phyloP scores from a whole-genome alignment of 2,113 vertebrate species.

The Hydrochoerus hydrochaeris region DNA sequence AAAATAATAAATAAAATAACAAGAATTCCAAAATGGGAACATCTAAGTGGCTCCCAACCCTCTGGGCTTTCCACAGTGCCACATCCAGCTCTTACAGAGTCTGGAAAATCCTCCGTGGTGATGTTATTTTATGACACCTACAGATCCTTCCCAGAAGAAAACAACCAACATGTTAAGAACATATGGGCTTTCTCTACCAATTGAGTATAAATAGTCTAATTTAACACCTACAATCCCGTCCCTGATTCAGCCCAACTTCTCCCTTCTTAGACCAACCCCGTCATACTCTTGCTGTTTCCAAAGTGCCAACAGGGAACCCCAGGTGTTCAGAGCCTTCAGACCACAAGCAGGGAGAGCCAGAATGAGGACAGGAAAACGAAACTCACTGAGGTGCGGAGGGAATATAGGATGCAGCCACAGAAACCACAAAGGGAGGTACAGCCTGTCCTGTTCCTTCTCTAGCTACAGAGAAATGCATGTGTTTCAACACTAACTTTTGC shows the following conservation, averaged over 20 bases:
- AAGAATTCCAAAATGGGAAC: background rate
- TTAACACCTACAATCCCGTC: background rate
- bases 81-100: background rate
- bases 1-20: background rate
- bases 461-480: conserved; percentile 8
- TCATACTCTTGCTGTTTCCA: background rate
- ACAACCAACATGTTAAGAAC: background rate
- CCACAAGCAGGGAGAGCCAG: background rate
- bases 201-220: background rate
- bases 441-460: background rate
- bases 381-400: background rate
- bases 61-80: background rate
- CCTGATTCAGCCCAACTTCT: background rate
- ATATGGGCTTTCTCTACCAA: conserved; percentile 1
- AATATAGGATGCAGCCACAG: background rate
- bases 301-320: background rate
- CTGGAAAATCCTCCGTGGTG: background rate
- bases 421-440: background rate
- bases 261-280: background rate
- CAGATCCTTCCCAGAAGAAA: background rate
- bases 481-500: background rate
- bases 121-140: conserved; percentile 7
- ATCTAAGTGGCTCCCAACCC: background rate
- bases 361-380: background rate
- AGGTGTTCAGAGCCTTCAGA: background rate